These are phyloP conservation scores for Anas acuta DNA, from an alignment of 2,797 vertebrate species.

Conservation along the genomic window DNA sequence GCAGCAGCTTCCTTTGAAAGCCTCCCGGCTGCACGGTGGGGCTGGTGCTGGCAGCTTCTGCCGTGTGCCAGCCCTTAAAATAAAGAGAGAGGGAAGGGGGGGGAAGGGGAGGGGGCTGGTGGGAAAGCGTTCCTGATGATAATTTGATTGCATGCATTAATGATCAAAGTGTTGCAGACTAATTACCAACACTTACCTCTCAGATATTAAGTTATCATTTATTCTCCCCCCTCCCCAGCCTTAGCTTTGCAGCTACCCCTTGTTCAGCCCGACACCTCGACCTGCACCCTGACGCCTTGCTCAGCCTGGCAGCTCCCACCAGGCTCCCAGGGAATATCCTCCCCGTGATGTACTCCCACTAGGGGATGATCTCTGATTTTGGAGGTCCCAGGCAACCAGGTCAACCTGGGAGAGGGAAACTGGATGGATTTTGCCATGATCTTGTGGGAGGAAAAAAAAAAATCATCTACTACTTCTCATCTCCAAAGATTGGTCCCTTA, in stretches of 20 bases:
- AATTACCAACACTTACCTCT: constrained; percentile 80
- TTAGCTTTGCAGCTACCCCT: constrained; percentile 29
- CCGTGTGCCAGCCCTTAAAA: constrained; percentile 67
- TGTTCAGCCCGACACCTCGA: background rate
- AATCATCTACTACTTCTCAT: background rate
- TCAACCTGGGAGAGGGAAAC: background rate
- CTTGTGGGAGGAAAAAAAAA: background rate
- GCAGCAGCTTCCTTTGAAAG: constrained; percentile 76
- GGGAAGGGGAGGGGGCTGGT: background rate
- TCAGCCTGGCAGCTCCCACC: background rate
- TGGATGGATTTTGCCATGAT: background rate
- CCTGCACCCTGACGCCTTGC: background rate
- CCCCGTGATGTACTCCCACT: background rate
- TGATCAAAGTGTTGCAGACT: constrained; percentile 81
- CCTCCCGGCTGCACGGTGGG: constrained; percentile 1
- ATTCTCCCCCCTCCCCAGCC: constrained; percentile 2
- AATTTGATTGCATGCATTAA: constrained; percentile 82
- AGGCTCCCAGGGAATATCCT: background rate
- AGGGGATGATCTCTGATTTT: background rate
- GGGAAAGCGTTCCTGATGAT: constrained; percentile 77
- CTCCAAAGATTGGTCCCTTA: background rate
- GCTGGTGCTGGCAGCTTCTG: constrained; percentile 49
- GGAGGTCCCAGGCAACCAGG: background rate
- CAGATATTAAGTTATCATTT: constrained; percentile 79
- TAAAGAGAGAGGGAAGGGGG: constrained; percentile 48